Evolutionary conservation across 2,113 vertebrate genomes (phyloP), one percentile per base, ranked within the genome.

Genomic region (Pampusana beccarii): DNA sequence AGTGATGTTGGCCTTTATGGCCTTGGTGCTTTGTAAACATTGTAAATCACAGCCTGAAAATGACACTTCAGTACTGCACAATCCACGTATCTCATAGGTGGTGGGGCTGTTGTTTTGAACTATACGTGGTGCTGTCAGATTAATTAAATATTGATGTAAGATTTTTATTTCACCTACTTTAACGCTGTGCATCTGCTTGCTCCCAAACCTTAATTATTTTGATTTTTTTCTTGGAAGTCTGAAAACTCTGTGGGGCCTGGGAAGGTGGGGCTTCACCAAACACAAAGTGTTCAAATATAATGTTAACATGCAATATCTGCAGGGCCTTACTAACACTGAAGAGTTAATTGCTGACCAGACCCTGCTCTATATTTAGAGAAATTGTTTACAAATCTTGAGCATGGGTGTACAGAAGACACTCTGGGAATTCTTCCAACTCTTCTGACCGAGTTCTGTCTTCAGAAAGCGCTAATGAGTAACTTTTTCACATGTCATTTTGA

Each of bases 371-470:
- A 84, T 91, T 87, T 95, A 95, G 88, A 92, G 60, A 28, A 89
- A 91, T 70, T 50, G 40, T 95, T 95, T 85, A 92, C 57, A 87
- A 61, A 79, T 92, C 44, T 48, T 84, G 26, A 53, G 16, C 29
- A 25, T 78, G 38, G 31, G 34, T 77, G 46, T 74, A 34, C 38
- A 67, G 77, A 86, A 86, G 69, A 86, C 86, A 86, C 61, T 38
- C 88, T 95, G 89, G 89, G 93, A 95, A 69, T 91, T 89, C 53
- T 84, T 96, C 94, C 95, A 95, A 12, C 53, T 81, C 42, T 78
- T 92, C 80, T 95, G 82, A 56, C 38, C 0, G 1, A 79, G 51
- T 74, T 88, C 72, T 84, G n/a, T 78, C 57, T 91, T 71, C 4
- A 6, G 72, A 78, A 92, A 71, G 51, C 60, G 26, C 69, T 42